Percentiles rank a stretch among this genome's conserved stretches.
Conservation (phyloP, 2,888 invertebrate genomes). For the Acanthacorydalis orientalis region DNA sequence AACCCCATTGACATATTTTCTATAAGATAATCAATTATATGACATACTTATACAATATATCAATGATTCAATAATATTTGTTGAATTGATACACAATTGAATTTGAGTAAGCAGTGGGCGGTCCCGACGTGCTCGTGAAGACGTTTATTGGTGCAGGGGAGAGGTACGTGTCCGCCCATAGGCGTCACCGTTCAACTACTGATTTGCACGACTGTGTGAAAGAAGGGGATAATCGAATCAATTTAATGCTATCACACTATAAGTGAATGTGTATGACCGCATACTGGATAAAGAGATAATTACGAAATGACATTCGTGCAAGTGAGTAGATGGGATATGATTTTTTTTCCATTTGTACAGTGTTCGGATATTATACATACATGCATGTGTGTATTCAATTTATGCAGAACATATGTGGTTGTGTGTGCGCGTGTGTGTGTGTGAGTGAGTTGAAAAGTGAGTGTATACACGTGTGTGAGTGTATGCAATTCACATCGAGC, state of each 20-base stretch:
- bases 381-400: background rate
- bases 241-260: conserved; percentile 27
- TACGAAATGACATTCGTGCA: background rate
- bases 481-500: no score
- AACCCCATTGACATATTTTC: no score
- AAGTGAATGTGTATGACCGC: background rate
- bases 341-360: no score
- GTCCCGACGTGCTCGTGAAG: no score
- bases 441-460: no score
- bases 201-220: background rate
- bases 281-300: background rate
- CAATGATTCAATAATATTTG: no score
- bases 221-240: conserved; percentile 29
- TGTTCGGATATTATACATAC: background rate
- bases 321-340: no score
- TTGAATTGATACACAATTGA: background rate
- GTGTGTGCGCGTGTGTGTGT: background rate
- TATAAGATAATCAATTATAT: no score
- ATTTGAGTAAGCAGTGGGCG: background rate
- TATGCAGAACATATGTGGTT: background rate
- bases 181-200: background rate
- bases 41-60: no score
- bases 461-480: no score
- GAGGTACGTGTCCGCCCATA: background rate
- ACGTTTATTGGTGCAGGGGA: background rate